A percentile compares a stretch with the other conserved stretches of the same genome.
These are phyloP conservation scores for Rhopalosiphum nymphaeae DNA, from an alignment of 2,888 invertebrate genomes.

Conservation along the genomic window DNA sequence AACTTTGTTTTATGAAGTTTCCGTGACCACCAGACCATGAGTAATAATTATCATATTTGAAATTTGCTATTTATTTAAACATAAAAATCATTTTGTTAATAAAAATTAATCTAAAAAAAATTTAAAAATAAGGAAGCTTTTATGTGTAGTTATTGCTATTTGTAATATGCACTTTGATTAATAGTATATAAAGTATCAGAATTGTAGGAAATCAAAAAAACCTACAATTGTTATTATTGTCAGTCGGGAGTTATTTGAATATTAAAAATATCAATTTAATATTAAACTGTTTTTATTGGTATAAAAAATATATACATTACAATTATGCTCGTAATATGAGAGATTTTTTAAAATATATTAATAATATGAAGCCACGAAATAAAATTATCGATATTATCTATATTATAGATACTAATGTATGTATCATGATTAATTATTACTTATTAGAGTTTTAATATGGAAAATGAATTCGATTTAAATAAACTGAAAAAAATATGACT, in stretches of 20 bases:
- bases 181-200: background rate
- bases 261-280: background rate
- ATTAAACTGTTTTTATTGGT: background rate
- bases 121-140: background rate
- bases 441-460: background rate
- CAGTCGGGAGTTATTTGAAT: background rate
- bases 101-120: background rate
- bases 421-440: too few species aligned
- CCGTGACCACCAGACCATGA: background rate
- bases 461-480: background rate
- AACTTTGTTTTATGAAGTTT: constrained; percentile 11
- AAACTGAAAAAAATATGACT: background rate
- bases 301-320: background rate
- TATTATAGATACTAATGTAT: background rate
- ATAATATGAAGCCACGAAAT: background rate
- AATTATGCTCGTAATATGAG: background rate
- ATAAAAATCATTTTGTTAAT: background rate
- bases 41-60: background rate
- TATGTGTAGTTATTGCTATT: background rate
- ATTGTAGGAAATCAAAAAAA: background rate
- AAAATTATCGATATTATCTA: background rate
- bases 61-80: background rate
- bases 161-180: background rate
- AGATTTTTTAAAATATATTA: background rate
- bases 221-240: background rate